A percentile compares a stretch with the other conserved stretches of the same genome.
Evolutionary conservation across 2,797 vertebrate species (phyloP).

Genomic region (Ambastaia sidthimunki): DNA sequence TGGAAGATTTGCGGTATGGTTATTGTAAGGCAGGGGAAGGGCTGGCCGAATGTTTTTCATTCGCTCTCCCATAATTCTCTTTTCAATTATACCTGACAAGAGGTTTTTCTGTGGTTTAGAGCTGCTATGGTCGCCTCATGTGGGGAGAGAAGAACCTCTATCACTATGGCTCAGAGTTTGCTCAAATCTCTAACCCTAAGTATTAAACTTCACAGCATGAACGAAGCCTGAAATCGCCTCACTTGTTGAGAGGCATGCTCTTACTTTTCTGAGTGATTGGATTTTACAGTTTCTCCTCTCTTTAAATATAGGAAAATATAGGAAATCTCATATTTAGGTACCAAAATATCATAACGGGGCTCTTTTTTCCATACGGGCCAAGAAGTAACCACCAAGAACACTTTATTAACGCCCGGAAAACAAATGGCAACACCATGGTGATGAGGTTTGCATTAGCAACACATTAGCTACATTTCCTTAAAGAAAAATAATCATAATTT

Average conservation of each 20-base stretch:
- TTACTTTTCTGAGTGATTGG: not conserved
- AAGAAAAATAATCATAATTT: no score
- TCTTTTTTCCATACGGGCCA: not conserved
- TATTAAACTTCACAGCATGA: not conserved
- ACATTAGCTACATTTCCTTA: no score
- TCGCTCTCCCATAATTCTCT: constrained; percentile 37
- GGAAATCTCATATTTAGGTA: not conserved
- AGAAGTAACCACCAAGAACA: not conserved
- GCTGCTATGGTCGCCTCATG: constrained; percentile 21
- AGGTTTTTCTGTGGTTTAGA: constrained; percentile 28
- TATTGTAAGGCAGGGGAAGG: constrained; percentile 38
- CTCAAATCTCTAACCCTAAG: not conserved
- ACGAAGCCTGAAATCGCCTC: not conserved
- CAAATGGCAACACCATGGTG: no score
- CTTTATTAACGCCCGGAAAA: not conserved
- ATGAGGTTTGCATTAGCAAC: no score
- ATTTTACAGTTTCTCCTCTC: not conserved
- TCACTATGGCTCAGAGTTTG: not conserved
- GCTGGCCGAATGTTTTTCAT: constrained; percentile 38
- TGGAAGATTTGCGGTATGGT: constrained; percentile 44
- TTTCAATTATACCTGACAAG: constrained; percentile 44
- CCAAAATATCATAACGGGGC: not conserved
- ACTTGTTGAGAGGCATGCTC: not conserved
- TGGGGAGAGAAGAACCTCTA: not conserved
- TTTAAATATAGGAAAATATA: no score